phyloP scores from a whole-genome alignment of 2,888 invertebrate genomes.

The Acronicta aceris region DNA sequence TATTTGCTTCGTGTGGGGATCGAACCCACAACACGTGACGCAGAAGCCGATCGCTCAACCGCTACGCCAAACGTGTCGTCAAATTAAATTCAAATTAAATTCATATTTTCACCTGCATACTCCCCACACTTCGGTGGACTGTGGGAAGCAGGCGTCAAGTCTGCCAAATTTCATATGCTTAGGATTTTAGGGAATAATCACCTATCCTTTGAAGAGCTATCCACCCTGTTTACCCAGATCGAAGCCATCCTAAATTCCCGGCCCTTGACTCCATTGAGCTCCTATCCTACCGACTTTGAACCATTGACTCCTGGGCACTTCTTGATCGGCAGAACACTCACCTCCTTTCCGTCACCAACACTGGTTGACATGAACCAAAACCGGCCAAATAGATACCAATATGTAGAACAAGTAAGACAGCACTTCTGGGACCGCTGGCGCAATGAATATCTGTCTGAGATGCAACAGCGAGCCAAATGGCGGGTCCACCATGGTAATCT shows the following conservation, averaged over 20 bases:
- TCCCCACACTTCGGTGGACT: not conserved
- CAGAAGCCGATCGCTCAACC: no score
- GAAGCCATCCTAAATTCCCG: conserved; percentile 1
- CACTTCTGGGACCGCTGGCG: conserved; percentile 9
- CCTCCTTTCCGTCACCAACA: not conserved
- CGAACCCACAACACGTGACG: no score
- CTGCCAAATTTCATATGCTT: not conserved
- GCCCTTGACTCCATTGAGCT: not conserved
- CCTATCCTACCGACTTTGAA: conserved; percentile 4
- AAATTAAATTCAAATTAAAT: no score
- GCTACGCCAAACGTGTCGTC: no score
- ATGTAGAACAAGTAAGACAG: not conserved
- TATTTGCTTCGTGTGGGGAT: no score
- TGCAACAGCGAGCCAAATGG: conserved; percentile 4
- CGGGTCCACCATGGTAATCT: not conserved
- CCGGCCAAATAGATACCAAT: conserved; percentile 1
- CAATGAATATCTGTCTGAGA: conserved; percentile 1
- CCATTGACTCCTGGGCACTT: conserved; percentile 6
- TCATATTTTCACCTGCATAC: not conserved
- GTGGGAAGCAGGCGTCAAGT: not conserved
- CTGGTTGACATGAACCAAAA: not conserved
- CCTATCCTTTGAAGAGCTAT: conserved; percentile 1
- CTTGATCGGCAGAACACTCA: not conserved
- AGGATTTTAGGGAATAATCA: not conserved
- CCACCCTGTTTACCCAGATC: not conserved